Base-by-base conservation (phyloP, 2,888 invertebrate species). In the Minunthozetes semirufus region DNA sequence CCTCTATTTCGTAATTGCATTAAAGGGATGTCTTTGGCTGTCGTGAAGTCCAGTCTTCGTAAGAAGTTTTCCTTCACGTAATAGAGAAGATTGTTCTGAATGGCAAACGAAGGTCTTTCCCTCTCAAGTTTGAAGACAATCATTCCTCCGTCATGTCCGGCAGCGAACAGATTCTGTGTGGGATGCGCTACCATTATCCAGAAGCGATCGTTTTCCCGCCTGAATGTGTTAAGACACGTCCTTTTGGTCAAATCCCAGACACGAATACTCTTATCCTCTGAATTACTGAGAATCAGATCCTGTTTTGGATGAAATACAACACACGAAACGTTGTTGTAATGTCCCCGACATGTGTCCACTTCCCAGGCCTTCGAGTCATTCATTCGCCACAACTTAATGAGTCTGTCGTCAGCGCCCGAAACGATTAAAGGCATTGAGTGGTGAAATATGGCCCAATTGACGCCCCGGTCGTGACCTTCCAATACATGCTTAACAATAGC, bases 191-290 rank as follows among this genome's bases (percentile, higher is more conserved):
- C 89, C 78, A 99, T 85, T 17, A 98, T 93, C 99, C 99, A 99
- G 84, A 98, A 99, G 76, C 98, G 87, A 81, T 99, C 98, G 81
- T 95, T 91, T 81, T 99, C 98, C 75, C 98, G 80, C 13, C 98
- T 87, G 85, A 94, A 94, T 0, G 94, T 94, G 80, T 94, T 90
- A 63, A 97, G 84, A 80, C 94, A 94, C 1, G 91, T 92, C 42
- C 96, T 87, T 83, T 96, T 96, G 11, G 92, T 90, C 92, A 98
- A 93, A 83, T 99, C 98, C 99, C 99, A 99, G 1, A 99, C 95
- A 0, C 98, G 87, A 80, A 99, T 95, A 81, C 93, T 94, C 84
- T 93, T 95, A 85, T 99, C 98, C 84, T 99, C 99, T 22, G 97
- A 92, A 85, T 99, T 98, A 46, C 95, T 95, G 63, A 99, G 85